Evolutionary conservation across 2,797 vertebrate genomes (phyloP).

Genomic region (Hemitrygon akajei): DNA sequence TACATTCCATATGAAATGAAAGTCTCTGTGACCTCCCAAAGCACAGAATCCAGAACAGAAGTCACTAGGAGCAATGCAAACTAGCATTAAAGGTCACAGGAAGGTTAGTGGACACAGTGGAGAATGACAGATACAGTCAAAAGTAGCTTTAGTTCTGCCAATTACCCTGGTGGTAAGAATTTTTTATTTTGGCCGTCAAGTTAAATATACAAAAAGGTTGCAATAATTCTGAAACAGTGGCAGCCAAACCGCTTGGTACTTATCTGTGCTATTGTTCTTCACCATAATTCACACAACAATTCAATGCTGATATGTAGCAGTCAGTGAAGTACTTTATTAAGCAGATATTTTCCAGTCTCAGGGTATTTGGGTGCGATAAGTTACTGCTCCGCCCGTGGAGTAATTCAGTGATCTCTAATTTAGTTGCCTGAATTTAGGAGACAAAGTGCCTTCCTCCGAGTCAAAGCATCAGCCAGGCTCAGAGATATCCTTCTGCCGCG

Average conservation of each 20-base stretch:
- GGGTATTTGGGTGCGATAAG: too few species aligned
- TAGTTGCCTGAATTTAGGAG: too few species aligned
- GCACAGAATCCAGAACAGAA: conserved; percentile 42
- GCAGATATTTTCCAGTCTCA: background rate
- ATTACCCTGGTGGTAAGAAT: background rate
- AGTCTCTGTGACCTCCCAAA: conserved; percentile 41
- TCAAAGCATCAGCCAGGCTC: background rate
- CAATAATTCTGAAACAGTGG: background rate
- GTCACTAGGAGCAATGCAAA: conserved; percentile 39
- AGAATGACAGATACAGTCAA: conserved; percentile 43
- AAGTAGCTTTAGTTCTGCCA: conserved; percentile 42
- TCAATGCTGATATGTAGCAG: background rate
- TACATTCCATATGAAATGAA: background rate
- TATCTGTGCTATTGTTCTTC: background rate
- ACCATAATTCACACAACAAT: background rate
- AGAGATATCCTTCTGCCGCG: background rate
- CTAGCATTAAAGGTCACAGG: conserved; percentile 52
- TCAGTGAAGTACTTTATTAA: background rate
- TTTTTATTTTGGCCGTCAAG: background rate
- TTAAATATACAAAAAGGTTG: background rate
- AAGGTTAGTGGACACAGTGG: conserved; percentile 52
- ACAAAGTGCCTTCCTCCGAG: background rate
- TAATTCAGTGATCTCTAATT: background rate
- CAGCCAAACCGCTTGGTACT: background rate
- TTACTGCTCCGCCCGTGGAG: background rate